Evolutionary conservation across 2,113 vertebrate species (phyloP), one percentile per base, ranked within the genome.

Genomic region (Panthera leo): DNA sequence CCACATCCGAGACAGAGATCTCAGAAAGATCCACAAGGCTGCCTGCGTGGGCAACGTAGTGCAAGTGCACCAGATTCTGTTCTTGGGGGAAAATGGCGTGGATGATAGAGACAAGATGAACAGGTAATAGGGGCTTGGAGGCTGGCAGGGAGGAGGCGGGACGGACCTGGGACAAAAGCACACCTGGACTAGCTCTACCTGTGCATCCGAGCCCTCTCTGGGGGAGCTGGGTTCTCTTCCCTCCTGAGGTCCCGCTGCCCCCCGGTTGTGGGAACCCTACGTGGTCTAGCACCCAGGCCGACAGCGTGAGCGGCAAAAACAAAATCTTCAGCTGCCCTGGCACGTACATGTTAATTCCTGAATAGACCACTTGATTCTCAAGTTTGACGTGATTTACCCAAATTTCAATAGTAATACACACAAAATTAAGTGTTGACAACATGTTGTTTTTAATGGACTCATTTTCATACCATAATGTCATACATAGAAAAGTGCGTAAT

Each of bases 11-110:
- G 98, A 98, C 79, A 99, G 99, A 96, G 99, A 99, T 18, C 98
- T 99, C 10, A 96, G 99, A 36, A 99, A 99, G 94, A 98, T 99
- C 42, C 99, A 99, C 97, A 99, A 99, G 25, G 99, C 99, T 79
- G 99, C 99, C 1, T 98, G 98, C 67, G 55, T 67, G 31, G 99
- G 99, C 3, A 98, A 99, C 94, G 93, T 99, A 86, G 93, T 96
- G 31, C 99, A 98, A 97, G 97, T 99, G 86, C 99, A 99, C 97
- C 99, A 99, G 76, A 98, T 99, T 1, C 97, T 98, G 1, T 16
- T 97, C 48, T 98, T 99, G 12, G 99, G 98, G 96, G 99, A 99
- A 55, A 97, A 98, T 89, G 97, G 99, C 91, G 42, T 99, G 95
- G 99, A 99, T 97, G 99, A 99, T 65, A 98, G 99, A 91, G 99